A percentile compares a stretch with the other conserved stretches of the same genome.
phyloP scores from a whole-genome alignment of 2,113 vertebrate genomes.

The Gorsachius goisagi region DNA sequence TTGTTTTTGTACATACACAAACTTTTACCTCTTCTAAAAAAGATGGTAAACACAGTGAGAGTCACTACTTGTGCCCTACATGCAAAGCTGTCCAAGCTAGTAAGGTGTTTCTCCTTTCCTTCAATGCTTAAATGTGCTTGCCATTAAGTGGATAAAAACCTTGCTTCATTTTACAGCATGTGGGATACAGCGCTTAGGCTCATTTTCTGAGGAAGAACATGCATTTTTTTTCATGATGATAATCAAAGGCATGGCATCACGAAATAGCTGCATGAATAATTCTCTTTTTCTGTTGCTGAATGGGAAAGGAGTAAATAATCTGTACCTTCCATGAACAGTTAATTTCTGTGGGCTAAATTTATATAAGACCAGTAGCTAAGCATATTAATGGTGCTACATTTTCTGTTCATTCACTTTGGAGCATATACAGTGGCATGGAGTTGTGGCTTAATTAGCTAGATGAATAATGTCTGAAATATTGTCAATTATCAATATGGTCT shows the following conservation, averaged over 20 bases:
- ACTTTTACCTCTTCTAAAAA: neutral
- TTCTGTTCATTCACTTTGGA: neutral
- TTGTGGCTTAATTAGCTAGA: constrained; percentile 2
- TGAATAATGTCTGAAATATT: neutral
- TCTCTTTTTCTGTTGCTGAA: neutral
- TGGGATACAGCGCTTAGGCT: neutral
- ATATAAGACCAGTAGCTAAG: neutral
- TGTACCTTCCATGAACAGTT: neutral
- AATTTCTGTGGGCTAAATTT: neutral
- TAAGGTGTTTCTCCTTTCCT: neutral
- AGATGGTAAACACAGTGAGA: neutral
- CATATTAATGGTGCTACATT: neutral
- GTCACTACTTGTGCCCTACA: neutral
- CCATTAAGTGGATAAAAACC: constrained; percentile 4
- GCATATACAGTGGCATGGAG: neutral
- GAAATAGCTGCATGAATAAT: constrained; percentile 1
- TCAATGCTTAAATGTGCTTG: neutral
- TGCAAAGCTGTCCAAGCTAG: neutral
- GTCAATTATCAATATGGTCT: constrained; percentile 22
- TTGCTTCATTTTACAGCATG: neutral
- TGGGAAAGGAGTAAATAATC: neutral
- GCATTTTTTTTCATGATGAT: neutral
- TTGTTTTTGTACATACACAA: neutral
- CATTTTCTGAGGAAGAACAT: neutral
- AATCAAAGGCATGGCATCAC: neutral